A percentile compares a stretch with the other conserved stretches of the same genome.
Evolutionary conservation across 1,140 invertebrate species (phyloP).

Genomic region (Cyphomyrmex costatus): DNA sequence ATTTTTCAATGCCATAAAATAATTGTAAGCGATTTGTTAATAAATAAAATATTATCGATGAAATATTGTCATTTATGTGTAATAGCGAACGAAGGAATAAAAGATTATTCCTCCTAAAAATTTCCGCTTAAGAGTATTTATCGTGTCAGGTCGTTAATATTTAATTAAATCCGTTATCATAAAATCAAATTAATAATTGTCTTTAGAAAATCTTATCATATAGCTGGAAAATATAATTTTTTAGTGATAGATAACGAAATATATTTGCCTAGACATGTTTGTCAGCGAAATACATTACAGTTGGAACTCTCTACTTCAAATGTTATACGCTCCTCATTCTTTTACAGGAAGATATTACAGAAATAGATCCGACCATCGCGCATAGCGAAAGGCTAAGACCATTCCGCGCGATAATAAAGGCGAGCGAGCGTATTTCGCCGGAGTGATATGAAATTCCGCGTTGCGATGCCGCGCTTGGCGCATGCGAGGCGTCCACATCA

Average conservation of each 20-base stretch:
- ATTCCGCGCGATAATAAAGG: conserved; percentile 57
- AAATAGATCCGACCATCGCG: conserved; percentile 38
- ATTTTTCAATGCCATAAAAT: conserved; percentile 11
- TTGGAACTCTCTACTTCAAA: neutral
- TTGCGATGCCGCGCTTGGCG: conserved; percentile 22
- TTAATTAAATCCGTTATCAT: conserved; percentile 15
- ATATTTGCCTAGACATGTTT: neutral
- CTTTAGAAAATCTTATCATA: neutral
- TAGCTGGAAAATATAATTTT: neutral
- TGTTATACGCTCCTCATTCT: neutral
- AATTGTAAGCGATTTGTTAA: neutral
- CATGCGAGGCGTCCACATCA: conserved; percentile 49
- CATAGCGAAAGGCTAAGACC: conserved; percentile 41
- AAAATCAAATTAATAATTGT: conserved; percentile 29
- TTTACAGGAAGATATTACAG: conserved; percentile 20
- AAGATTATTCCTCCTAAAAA: conserved; percentile 2
- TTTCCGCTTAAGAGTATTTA: neutral
- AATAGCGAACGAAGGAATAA: neutral
- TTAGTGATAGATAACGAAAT: neutral
- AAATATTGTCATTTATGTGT: neutral
- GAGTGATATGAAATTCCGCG: conserved; percentile 58
- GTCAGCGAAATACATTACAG: conserved; percentile 3
- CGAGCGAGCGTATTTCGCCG: conserved; percentile 32
- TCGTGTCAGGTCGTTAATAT: neutral
- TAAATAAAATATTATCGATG: conserved; percentile 24